Evolutionary conservation across 2,113 vertebrate species (phyloP).

Genomic region (Leuciscus idus): DNA sequence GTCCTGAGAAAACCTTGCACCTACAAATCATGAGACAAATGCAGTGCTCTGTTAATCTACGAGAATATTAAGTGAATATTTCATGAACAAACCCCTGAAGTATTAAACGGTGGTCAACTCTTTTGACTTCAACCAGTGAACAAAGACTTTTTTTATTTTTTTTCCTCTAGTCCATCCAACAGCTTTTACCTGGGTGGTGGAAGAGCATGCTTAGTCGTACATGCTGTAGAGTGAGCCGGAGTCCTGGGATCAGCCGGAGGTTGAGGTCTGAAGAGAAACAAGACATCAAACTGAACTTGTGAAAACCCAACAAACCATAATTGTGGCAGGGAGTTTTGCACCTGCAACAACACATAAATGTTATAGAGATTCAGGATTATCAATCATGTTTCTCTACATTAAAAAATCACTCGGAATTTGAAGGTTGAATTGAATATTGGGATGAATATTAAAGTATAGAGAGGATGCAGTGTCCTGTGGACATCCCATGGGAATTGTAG

Average conservation of each 20-base stretch:
- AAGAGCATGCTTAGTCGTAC: not conserved
- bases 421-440: not conserved
- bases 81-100: not conserved
- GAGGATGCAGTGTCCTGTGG: not conserved
- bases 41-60: not conserved
- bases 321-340: not conserved
- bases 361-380: not conserved
- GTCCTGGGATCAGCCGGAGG: constrained; percentile 25
- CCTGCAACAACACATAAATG: not conserved
- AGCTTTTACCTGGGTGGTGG: not conserved
- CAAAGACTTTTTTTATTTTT: not conserved
- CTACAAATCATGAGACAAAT: not conserved
- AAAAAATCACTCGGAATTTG: not conserved
- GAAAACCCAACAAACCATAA: not conserved
- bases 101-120: not conserved
- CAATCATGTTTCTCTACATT: not conserved
- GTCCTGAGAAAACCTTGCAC: not conserved
- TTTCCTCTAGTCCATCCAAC: not conserved
- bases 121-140: not conserved
- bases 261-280: constrained; percentile 27
- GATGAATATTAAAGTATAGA: constrained; percentile 1
- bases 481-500: not conserved
- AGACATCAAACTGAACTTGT: constrained; percentile 1
- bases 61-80: constrained; percentile 4
- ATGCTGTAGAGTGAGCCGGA: not conserved